Evolutionary conservation across 2,888 invertebrate species (phyloP).

Genomic region (Blomia tropicalis): DNA sequence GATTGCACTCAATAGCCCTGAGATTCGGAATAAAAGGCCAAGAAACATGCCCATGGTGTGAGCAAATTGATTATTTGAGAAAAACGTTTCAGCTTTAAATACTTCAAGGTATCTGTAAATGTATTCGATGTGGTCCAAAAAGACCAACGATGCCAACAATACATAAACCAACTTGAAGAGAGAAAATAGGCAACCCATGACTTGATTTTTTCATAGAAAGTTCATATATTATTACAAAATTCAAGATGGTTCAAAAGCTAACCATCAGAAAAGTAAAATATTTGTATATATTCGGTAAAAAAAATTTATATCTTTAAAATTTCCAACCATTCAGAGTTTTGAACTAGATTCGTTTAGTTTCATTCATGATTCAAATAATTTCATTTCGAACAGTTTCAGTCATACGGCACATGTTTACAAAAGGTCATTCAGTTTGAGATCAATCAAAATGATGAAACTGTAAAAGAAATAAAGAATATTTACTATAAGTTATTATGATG

Average conservation of each 20-base stretch:
- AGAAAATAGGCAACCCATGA: conserved; percentile 8
- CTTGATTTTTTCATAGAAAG: no score
- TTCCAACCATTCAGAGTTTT: no score
- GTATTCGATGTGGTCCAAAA: not conserved
- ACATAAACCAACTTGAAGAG: conserved; percentile 2
- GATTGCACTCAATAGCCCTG: not conserved
- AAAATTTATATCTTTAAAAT: not conserved
- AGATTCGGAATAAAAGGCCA: conserved; percentile 8
- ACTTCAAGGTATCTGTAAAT: conserved; percentile 1
- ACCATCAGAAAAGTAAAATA: not conserved
- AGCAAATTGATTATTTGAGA: conserved; percentile 8
- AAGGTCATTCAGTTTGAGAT: no score
- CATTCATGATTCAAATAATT: no score
- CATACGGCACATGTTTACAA: no score
- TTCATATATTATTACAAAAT: not conserved
- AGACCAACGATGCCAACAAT: not conserved
- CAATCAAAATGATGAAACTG: no score
- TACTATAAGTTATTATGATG: no score
- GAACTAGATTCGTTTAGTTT: no score
- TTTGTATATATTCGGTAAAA: not conserved
- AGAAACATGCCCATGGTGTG: conserved; percentile 12
- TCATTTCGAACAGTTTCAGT: no score
- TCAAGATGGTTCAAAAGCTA: not conserved
- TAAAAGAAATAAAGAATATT: no score
- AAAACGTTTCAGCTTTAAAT: not conserved